A percentile compares a stretch with the other conserved stretches of the same genome.
These are phyloP conservation scores for Drosophila erecta DNA, from an alignment of 1,140 invertebrate genomes.

Conservation along the genomic window DNA sequence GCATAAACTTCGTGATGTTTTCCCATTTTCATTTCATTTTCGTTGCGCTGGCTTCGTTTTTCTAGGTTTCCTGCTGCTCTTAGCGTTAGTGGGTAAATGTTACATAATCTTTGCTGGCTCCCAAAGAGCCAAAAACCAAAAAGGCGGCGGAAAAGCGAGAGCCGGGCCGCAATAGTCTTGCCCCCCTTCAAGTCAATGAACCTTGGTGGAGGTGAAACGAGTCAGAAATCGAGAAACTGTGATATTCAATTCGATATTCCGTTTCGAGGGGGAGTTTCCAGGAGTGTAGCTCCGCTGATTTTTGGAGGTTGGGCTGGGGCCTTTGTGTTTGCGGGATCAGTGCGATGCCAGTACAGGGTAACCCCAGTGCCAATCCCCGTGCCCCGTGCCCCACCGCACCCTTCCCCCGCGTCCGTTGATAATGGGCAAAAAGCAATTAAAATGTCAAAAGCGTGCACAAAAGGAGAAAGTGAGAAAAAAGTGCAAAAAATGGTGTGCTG, in stretches of 20 bases:
- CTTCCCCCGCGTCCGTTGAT: slow-evolving; percentile 26
- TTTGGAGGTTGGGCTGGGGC: slow-evolving; percentile 16
- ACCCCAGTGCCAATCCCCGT: not conserved
- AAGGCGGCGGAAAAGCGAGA: not conserved
- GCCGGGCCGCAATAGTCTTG: not conserved
- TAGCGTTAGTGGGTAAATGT: slow-evolving; percentile 79
- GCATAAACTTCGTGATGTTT: slow-evolving; percentile 64
- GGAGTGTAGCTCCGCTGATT: slow-evolving; percentile 1
- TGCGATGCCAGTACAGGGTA: too few species aligned
- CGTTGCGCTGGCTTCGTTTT: slow-evolving; percentile 61
- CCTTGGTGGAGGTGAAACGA: slow-evolving; percentile 38
- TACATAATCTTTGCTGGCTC: slow-evolving; percentile 60
- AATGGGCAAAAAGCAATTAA: slow-evolving; percentile 81
- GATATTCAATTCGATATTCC: slow-evolving; percentile 37
- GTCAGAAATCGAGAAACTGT: slow-evolving; percentile 17
- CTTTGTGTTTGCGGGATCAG: slow-evolving; percentile 25
- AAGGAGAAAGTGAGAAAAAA: slow-evolving; percentile 78
- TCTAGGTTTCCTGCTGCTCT: slow-evolving; percentile 82
- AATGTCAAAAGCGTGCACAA: slow-evolving; percentile 82
- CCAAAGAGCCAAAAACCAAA: not conserved
- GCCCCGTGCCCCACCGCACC: not conserved
- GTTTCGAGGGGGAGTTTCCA: slow-evolving; percentile 13
- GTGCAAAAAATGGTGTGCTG: slow-evolving; percentile 56
- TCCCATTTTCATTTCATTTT: slow-evolving; percentile 55
- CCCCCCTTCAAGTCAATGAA: slow-evolving; percentile 29